A percentile compares a stretch with the other conserved stretches of the same genome.
Conservation (phyloP, 2,113 vertebrate species). For the Coracopsis vasa region DNA sequence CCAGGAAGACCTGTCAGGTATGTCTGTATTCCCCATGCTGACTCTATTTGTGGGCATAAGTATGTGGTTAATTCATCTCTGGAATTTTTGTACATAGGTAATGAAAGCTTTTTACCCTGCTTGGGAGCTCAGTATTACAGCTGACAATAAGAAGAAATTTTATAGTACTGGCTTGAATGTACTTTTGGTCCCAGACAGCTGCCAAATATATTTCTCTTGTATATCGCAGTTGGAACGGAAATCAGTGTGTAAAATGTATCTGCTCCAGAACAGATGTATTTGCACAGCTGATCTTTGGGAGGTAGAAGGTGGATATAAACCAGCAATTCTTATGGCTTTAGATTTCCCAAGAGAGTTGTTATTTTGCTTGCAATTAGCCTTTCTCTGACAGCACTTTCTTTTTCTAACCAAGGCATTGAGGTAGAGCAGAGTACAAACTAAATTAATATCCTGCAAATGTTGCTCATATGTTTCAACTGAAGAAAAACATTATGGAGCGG, state of each 20-base stretch:
- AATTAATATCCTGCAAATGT: not conserved
- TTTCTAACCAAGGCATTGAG: not conserved
- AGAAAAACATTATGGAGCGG: not conserved
- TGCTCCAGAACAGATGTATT: slow-evolving; percentile 52
- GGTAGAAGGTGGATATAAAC: slow-evolving; percentile 34
- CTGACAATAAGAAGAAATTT: not conserved
- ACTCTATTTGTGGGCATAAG: not conserved
- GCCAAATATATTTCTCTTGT: slow-evolving; percentile 28
- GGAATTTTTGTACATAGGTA: not conserved
- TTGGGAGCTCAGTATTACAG: not conserved
- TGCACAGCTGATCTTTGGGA: slow-evolving; percentile 56
- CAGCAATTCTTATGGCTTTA: slow-evolving; percentile 24
- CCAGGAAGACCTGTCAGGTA: not conserved
- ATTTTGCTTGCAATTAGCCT: slow-evolving; percentile 41
- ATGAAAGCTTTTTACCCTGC: not conserved
- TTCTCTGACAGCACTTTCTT: slow-evolving; percentile 17
- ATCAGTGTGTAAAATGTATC: not conserved
- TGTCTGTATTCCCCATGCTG: not conserved
- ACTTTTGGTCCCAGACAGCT: not conserved
- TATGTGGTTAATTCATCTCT: not conserved
- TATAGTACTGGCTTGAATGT: not conserved
- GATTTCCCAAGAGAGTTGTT: slow-evolving; percentile 15
- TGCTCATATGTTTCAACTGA: not conserved
- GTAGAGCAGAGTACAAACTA: not conserved
- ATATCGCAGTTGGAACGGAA: slow-evolving; percentile 53